phyloP scores from a whole-genome alignment of 2,888 invertebrate species.

The Minunthozetes semirufus region DNA sequence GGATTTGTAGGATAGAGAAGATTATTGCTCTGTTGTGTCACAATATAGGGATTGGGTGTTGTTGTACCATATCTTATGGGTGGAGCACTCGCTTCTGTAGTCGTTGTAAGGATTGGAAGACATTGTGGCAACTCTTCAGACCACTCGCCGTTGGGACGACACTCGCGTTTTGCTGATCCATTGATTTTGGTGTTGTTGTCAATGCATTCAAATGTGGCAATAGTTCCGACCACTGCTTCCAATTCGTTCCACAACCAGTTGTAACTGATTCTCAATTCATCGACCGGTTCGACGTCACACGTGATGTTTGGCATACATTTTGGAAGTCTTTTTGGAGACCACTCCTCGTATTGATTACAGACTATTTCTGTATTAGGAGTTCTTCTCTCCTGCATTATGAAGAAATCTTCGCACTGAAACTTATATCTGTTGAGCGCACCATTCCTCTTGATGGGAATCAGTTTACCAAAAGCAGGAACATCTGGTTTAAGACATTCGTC shows the following conservation, averaged over 20 bases:
- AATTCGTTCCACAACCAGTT: conserved; percentile 16
- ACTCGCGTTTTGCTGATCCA: conserved; percentile 11
- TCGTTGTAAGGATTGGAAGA: not conserved
- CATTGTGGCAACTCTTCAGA: conserved; percentile 23
- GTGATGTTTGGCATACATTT: conserved; percentile 17
- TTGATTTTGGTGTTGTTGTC: conserved; percentile 1
- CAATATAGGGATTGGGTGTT: not conserved
- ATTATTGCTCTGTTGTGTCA: not conserved
- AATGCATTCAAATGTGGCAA: conserved; percentile 7
- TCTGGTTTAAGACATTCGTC: conserved; percentile 14
- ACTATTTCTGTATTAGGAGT: not conserved
- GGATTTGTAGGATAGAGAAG: no score
- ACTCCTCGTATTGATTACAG: not conserved
- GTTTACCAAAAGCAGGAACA: conserved; percentile 10
- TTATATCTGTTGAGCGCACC: not conserved
- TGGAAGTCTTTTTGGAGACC: not conserved
- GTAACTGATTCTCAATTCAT: not conserved
- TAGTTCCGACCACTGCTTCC: conserved; percentile 18
- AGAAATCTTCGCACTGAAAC: conserved; percentile 16
- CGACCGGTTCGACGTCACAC: not conserved
- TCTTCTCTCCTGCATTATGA: not conserved
- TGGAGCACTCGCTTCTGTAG: not conserved
- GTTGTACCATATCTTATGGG: not conserved
- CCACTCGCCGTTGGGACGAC: conserved; percentile 3
- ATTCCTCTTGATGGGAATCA: not conserved